Percentiles rank a stretch among this genome's conserved stretches.
phyloP scores from a whole-genome alignment of 1,140 invertebrate genomes.

The Frieseomelitta varia region DNA sequence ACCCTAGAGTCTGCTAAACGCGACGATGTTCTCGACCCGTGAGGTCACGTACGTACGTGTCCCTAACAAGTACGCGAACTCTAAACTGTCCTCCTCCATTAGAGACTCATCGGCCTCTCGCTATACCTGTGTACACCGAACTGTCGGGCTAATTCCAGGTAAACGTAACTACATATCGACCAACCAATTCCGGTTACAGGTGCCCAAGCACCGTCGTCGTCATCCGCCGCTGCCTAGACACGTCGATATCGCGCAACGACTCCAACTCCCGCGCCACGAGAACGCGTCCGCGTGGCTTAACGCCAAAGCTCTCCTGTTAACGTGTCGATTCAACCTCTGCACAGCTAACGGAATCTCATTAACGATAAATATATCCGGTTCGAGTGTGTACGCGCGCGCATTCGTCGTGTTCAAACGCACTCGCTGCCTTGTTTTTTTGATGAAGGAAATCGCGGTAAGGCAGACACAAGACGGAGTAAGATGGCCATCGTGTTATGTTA shows the following conservation, averaged over 20 bases:
- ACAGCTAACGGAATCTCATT: conserved; percentile 12
- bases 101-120: conserved; percentile 53
- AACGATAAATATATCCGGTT: background rate
- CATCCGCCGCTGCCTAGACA: conserved; percentile 26
- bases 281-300: conserved; percentile 31
- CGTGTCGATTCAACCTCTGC: background rate
- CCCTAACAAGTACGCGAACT: conserved; percentile 50
- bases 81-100: conserved; percentile 61
- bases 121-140: conserved; percentile 56
- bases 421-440: no score
- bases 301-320: conserved; percentile 25
- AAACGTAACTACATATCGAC: conserved; percentile 67
- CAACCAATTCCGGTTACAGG: conserved; percentile 61
- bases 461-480: no score
- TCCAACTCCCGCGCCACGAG: conserved; percentile 12
- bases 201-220: conserved; percentile 38
- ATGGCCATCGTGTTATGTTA: no score
- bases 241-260: conserved; percentile 52
- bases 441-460: no score
- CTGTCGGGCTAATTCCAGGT: conserved; percentile 68
- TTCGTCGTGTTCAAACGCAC: background rate
- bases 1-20: conserved; percentile 18
- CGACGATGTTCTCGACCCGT: conserved; percentile 1
- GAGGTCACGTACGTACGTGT: conserved; percentile 46
- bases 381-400: background rate